Conservation (phyloP, 2,797 vertebrate species). For the Gymnoscopelus microlampas region DNA sequence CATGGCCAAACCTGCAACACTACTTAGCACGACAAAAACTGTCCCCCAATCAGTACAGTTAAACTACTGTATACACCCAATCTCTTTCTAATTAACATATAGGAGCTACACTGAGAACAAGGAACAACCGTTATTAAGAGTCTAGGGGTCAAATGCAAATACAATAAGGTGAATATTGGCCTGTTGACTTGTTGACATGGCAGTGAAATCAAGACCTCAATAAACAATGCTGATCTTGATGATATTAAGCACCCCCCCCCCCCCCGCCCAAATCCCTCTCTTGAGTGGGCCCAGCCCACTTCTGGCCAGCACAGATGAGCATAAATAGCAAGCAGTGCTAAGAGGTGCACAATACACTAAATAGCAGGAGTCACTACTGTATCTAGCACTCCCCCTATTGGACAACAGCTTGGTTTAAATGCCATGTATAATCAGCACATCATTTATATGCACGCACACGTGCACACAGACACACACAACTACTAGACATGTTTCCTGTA, state of each 20-base stretch:
- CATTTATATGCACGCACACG: constrained; percentile 5
- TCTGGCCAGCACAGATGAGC: constrained; percentile 59
- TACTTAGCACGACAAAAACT: constrained; percentile 11
- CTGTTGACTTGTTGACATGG: constrained; percentile 26
- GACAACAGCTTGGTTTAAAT: constrained; percentile 57
- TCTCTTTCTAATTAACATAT: constrained; percentile 34
- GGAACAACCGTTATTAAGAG: constrained; percentile 17
- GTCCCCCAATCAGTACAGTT: constrained; percentile 1
- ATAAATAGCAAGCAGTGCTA: constrained; percentile 71
- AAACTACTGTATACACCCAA: constrained; percentile 15
- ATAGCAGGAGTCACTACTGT: constrained; percentile 38
- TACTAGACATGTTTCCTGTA: constrained; percentile 41
- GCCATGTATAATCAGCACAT: constrained; percentile 56
- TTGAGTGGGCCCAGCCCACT: constrained; percentile 77
- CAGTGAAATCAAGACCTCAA: constrained; percentile 48
- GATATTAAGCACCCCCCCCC: constrained; percentile 23
- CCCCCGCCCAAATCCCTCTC: constrained; percentile 34
- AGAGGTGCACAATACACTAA: constrained; percentile 60
- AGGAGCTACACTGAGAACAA: constrained; percentile 24
- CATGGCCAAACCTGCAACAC: constrained; percentile 51
- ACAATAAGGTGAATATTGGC: constrained; percentile 27
- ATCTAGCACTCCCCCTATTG: constrained; percentile 47
- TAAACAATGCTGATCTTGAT: constrained; percentile 22
- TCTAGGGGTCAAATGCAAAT: constrained; percentile 30
- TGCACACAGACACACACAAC: constrained; percentile 19